Evolutionary conservation across 2,888 invertebrate species (phyloP), one percentile per base, ranked within the genome.

Genomic region (Galeopsomyia nigrocyanea): DNA sequence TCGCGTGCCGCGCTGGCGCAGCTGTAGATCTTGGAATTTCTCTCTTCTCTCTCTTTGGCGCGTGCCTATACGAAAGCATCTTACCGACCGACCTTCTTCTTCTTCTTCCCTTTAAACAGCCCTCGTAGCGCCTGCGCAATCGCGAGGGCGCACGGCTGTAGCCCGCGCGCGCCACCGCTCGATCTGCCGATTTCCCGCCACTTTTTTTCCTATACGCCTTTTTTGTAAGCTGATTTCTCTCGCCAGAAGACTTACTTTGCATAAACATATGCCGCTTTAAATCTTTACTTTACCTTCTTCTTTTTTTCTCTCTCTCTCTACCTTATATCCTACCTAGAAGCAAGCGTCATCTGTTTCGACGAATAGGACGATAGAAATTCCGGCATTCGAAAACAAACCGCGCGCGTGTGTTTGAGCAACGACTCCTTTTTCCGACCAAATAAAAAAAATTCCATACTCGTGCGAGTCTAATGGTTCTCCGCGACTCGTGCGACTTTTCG

Each of bases 401-500:
- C n/a, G 31, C 14, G 1, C 3, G 50, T 19, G 49, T 57, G 56
- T 49, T 56, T 65, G 57, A 9, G 49, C 13, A 22, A 22, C 10
- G 14, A 49, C 51, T 22, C 56, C 19, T 47, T 51, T 17, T 39
- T 26, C 50, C 14, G 49, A n/a, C 51, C 22, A 31, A 22, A n/a
- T n/a, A n/a, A n/a, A n/a, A n/a, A n/a, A n/a, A n/a, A n/a, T n/a
- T 51, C 49, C 17, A 51, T 14, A 6, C 7, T 17, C 10, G 16
- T 14, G 39, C 14, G 19, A 21, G 5, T 69, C 69, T 69, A 68
- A 68, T 61, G 68, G 53, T 47, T 53, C 58, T 39, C 58, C 46
- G 16, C 53, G 14, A 51, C 56, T 63, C 69, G 69, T 70, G 69
- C 57, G 69, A 70, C 69, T 70, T 70, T 70, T 70, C 69, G 69